phyloP scores from a whole-genome alignment of 2,113 vertebrate species.

The Phalacrocorax aristotelis region DNA sequence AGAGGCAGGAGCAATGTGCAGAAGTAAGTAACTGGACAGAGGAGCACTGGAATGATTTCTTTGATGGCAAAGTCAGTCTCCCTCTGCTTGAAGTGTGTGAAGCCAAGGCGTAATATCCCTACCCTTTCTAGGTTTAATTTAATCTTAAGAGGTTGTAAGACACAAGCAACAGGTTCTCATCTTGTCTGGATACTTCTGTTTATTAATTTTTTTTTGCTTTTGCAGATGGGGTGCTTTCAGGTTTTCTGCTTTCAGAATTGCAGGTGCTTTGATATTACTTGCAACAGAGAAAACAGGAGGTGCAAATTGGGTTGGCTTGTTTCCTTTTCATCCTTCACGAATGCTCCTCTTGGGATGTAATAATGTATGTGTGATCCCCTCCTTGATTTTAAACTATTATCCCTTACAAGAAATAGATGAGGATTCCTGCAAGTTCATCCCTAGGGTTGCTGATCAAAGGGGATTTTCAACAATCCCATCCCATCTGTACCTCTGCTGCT shows the following conservation, averaged over 20 bases:
- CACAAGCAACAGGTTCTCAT: neutral
- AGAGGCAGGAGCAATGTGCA: neutral
- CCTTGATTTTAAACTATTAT: neutral
- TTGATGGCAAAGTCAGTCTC: neutral
- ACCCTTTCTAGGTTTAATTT: neutral
- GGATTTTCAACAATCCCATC: constrained; percentile 11
- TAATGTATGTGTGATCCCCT: neutral
- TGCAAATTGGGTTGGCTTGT: neutral
- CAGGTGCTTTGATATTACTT: neutral
- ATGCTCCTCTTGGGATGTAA: neutral
- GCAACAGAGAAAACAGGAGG: neutral
- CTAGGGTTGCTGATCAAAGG: constrained; percentile 30
- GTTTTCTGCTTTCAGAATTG: neutral
- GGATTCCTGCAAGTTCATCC: constrained; percentile 14
- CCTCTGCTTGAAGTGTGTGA: neutral
- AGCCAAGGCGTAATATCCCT: neutral
- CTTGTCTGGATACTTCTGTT: neutral
- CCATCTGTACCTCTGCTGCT: neutral
- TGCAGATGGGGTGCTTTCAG: neutral
- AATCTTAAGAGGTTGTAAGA: neutral
- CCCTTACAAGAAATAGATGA: neutral
- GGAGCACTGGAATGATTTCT: neutral
- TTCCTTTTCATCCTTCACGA: neutral
- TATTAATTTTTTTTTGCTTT: neutral
- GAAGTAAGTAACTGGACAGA: neutral